Base-by-base conservation (phyloP, 2,888 invertebrate genomes). In the Azorinus chamasolen region DNA sequence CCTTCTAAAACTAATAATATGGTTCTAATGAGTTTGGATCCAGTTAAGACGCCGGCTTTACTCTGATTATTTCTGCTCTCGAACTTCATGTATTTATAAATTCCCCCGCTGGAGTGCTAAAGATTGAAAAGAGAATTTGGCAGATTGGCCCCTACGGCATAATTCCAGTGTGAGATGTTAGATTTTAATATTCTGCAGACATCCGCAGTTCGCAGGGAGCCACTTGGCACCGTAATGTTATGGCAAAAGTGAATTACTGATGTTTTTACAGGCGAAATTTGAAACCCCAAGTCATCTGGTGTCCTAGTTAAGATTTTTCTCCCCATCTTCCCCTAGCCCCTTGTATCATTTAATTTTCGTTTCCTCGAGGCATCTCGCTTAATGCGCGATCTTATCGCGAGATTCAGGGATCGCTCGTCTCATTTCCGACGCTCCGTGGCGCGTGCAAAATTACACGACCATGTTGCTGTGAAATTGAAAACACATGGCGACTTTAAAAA, bases 381-480 rank as follows among this genome's bases (percentile, higher is more conserved):
- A 72, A 65, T 73, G 27, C 61, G 18, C 61, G 78, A 78, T 69
- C 69, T 75, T 79, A 79, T 79, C 79, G 32, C 32, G 32, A 61
- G 51, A 39, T 27, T 45, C 46, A 27, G 27, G 46, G 59, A 59
- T 66, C 69, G 64, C 46, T 69, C 61, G 68, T 69, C 78, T 59
- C 69, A 78, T 73, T 73, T 78, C 62, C 69, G 57, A 48, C 64
- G 57, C 68, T 58, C 48, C 58, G 37, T 32, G 80, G 70, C 80
- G 80, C 80, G 80, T 80, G 80, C 80, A 76, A 73, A 80, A 73
- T 73, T 70, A 80, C 73, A 32, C 69, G 70, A 70, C 75, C 70
- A 70, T 58, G 50, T 46, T 61, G 51, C 27, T 37, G 46, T n/a
- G 61, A 70, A 80, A 80, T 80, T 73, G 66, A 70, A 80, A 80